Base-by-base conservation (phyloP, 1,140 invertebrate genomes). In the Zaprionus camerounensis region DNA sequence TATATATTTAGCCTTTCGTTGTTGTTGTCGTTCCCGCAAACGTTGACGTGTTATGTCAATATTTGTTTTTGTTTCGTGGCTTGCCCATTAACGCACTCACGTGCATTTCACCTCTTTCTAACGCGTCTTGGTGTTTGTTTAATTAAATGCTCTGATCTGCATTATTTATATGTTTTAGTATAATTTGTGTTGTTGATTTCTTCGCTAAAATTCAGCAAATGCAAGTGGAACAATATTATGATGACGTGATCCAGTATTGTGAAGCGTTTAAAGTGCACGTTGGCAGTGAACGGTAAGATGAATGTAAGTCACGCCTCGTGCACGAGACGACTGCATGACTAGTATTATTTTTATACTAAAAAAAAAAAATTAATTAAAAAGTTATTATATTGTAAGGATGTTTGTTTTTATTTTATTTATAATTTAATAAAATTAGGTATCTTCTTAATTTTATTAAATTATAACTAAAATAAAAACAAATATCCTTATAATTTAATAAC, bases 41-140 rank as follows among this genome's bases (percentile, higher is more conserved):
- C 71, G 84, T 88, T 81, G 84, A 88, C 84, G 84, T 88, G 84
- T 87, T 88, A 88, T 88, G 84, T 84, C 84, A 87, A 84, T 76
- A 44, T 84, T 88, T 84, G 81, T 53, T 81, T 71, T 80, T 53
- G 57, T 53, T 49, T 76, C 13, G 53, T 64, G 31, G 20, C 24
- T 44, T 55, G 44, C 53, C 24, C 41, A 57, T 63, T 51, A 56
- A 6, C 12, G 12, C n/a, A 6, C 7, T 49, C 36, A 11, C 24
- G 3, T 61, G 49, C 56, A 51, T 55, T 49, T 56, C 20, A 71
- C 64, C 51, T 73, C 83, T 81, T 74, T 63, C 70, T 44, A 11
- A 13, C 5, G 15, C 5, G 9, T 15, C n/a, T 38, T 46, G 2
- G 6, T 46, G 17, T 46, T 46, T 53, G 26, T 57, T 28, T 22